A percentile compares a stretch with the other conserved stretches of the same genome.
These are phyloP conservation scores for Denticeps clupeoides DNA, from an alignment of 2,797 vertebrate genomes.

Conservation along the genomic window DNA sequence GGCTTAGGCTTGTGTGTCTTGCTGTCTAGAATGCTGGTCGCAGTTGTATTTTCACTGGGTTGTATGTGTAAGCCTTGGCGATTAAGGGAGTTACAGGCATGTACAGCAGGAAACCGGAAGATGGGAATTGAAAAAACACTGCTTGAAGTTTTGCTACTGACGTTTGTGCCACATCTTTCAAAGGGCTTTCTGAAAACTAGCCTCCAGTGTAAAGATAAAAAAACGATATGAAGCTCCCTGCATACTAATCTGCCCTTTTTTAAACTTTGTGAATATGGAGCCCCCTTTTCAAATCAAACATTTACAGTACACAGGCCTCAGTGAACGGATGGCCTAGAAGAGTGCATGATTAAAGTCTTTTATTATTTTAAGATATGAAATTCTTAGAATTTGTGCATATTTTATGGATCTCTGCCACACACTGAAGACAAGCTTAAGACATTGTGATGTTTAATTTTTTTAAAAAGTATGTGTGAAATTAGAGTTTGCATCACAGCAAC, in stretches of 20 bases:
- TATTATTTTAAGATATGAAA: too few relatives aligned
- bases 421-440: too few relatives aligned
- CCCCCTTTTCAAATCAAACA: not conserved
- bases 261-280: conserved; percentile 11
- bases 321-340: too few relatives aligned
- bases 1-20: too few relatives aligned
- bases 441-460: too few relatives aligned
- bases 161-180: conserved; percentile 19
- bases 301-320: conserved; percentile 2
- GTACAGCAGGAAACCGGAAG: not conserved
- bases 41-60: not conserved
- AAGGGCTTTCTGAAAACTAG: conserved; percentile 16
- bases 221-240: conserved; percentile 8
- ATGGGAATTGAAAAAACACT: not conserved
- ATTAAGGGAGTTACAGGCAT: conserved; percentile 8
- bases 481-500: too few relatives aligned
- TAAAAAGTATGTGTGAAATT: too few relatives aligned
- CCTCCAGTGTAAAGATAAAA: conserved; percentile 14
- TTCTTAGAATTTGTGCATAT: too few relatives aligned
- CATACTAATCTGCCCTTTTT: too few relatives aligned
- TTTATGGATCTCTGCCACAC: too few relatives aligned
- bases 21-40: too few relatives aligned
- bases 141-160: conserved; percentile 14
- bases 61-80: conserved; percentile 9
- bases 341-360: too few relatives aligned